Base-by-base conservation (phyloP, 35 echinoderm and acorn worm species). In the Apostichopus californicus region DNA sequence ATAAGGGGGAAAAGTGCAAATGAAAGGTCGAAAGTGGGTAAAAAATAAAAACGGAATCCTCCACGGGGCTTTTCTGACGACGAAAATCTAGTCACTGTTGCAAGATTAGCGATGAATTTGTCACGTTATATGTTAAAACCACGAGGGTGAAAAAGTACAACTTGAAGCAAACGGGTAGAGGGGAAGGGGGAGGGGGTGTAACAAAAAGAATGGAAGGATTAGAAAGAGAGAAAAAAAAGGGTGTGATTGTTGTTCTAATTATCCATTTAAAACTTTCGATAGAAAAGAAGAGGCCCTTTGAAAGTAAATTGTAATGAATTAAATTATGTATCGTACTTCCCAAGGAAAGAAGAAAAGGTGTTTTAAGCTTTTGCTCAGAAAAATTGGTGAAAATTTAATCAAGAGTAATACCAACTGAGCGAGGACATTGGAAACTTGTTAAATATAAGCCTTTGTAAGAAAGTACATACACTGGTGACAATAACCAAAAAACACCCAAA, bases 41-140 rank as follows among this genome's bases (percentile, higher is more conserved):
- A 64, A 59, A 71, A 57, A 12, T n/a, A 87, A 87, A 23, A 61
- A 8, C 66, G 5, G 20, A 14, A 21, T 68, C 25, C 60, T 52
- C 61, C 12, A 57, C 12, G 46, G 24, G 17, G 72, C 7, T 21
- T 18, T 72, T 64, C 21, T 18, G 22, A 73, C 68, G 86, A 68
- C 4, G 17, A 72, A 25, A 53, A 73, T 28, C 86, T 89, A 23
- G 86, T 73, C 86, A 73, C 86, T 89, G 68, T 68, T 73, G 86
- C 86, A 89, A 68, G 57, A 72, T 87, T 5, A 57, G 83, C 60
- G 83, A 87, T 87, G 54, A 87, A 87, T 75, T 89, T 89, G 68
- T 89, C 86, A 64, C 6, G 61, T 89, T 89, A 58, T 54, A 8
- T 58, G 54, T 11, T 56, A 60, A 85, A 85, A 56, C 56, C 81